Evolutionary conservation across 2,888 invertebrate genomes (phyloP).

Genomic region (Microdon myrmicae): DNA sequence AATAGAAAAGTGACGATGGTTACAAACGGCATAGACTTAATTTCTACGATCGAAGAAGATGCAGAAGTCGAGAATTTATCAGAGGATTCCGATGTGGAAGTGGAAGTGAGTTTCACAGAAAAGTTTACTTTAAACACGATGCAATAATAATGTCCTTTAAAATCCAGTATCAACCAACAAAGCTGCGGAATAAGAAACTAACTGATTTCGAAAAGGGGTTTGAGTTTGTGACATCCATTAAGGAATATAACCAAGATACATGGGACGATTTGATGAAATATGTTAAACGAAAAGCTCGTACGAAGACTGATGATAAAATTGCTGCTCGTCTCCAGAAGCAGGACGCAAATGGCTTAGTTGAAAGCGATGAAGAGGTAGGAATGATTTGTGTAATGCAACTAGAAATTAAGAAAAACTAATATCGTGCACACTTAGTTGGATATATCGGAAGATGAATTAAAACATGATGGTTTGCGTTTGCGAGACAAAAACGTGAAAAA

Average conservation of each 20-base stretch:
- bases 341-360: slow-evolving; percentile 67
- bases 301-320: slow-evolving; percentile 87
- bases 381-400: neutral
- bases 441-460: slow-evolving; percentile 82
- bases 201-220: slow-evolving; percentile 85
- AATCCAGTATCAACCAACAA: slow-evolving; percentile 83
- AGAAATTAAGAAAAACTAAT: neutral
- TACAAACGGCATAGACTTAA: slow-evolving; percentile 70
- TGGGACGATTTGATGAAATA: slow-evolving; percentile 85
- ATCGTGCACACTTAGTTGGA: slow-evolving; percentile 65
- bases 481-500: slow-evolving; percentile 73
- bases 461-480: slow-evolving; percentile 75
- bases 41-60: slow-evolving; percentile 85
- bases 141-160: slow-evolving; percentile 26
- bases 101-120: slow-evolving; percentile 72
- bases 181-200: slow-evolving; percentile 76
- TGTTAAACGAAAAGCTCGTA: slow-evolving; percentile 81
- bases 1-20: slow-evolving; percentile 54
- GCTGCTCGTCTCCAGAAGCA: slow-evolving; percentile 70
- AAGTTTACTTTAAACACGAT: too few relatives aligned
- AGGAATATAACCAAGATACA: slow-evolving; percentile 83
- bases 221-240: slow-evolving; percentile 79
- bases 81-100: slow-evolving; percentile 82
- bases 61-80: slow-evolving; percentile 84
- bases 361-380: slow-evolving; percentile 67